Base-by-base conservation (phyloP, 2,888 invertebrate species). In the Macroteleia sp. region DNA sequence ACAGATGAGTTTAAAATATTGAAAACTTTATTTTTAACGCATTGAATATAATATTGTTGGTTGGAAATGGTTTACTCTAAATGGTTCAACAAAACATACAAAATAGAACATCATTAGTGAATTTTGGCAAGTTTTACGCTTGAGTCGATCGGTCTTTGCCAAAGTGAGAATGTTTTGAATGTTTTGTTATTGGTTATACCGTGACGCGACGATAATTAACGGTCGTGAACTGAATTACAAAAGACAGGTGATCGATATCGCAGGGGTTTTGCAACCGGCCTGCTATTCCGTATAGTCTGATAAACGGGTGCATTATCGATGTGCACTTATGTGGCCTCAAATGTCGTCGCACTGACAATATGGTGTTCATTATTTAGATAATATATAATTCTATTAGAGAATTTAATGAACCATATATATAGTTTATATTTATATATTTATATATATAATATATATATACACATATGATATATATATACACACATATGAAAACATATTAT, bases 271-370 rank as follows among this genome's bases (percentile, higher is more conserved):
- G 44, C 62, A 66, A 71, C 46, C 42, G 39, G 30, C 59, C 39
- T 39, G 42, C 61, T 64, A 77, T 66, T 70, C 56, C 57, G 54
- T 62, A 71, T 59, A 74, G 71, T 73, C 73, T 73, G 73, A 74
- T 79, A 79, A 79, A 77, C 64, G 59, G 48, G 54, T 85, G 86
- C 85, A 86, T 87, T 87, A 87, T 87, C 87, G 83, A 84, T 83
- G 83, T 82, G 84, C 87, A 86, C 83, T 84, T 86, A 77, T 85
- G 79, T 61, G 86, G 85, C 81, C 83, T 86, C 84, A 79, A 82
- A 84, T 83, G 83, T 84, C 82, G 84, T 81, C 81, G 79, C 76
- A 64, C 73, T 62, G 66, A 22, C 54, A 77, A 76, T 17, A 32
- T 32, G 9, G 16, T 46, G 32, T 36, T 25, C 46, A 54, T 32